A percentile compares a stretch with the other conserved stretches of the same genome.
phyloP scores from a whole-genome alignment of 2,797 vertebrate species.

The Oreortyx pictus region DNA sequence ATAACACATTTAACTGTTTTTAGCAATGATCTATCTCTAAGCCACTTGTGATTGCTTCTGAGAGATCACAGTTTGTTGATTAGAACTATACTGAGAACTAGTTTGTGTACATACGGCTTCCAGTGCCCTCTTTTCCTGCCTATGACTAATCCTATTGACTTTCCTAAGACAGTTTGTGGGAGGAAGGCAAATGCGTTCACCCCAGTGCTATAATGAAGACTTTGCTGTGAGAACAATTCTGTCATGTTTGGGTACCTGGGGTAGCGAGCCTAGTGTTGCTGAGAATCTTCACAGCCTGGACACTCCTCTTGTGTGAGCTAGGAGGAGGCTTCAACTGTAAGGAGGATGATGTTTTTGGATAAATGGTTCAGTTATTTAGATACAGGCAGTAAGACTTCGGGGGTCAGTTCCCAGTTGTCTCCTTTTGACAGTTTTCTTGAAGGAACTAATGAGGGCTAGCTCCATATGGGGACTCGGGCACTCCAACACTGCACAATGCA shows the following conservation, averaged over 20 bases:
- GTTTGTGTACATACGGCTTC: conserved; percentile 25
- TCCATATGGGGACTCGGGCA: background rate
- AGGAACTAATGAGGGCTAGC: background rate
- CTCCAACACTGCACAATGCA: background rate
- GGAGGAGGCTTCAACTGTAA: background rate
- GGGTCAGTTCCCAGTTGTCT: background rate
- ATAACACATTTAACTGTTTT: background rate
- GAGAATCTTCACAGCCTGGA: background rate
- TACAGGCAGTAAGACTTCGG: background rate
- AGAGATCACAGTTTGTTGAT: conserved; percentile 20
- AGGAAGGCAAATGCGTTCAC: conserved; percentile 34
- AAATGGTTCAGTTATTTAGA: background rate
- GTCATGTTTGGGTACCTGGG: background rate
- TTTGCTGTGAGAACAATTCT: background rate
- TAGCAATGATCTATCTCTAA: background rate
- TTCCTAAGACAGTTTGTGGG: conserved; percentile 43
- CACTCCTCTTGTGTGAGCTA: background rate
- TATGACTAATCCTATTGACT: conserved; percentile 56
- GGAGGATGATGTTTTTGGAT: background rate
- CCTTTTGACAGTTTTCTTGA: background rate
- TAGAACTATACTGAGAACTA: conserved; percentile 24
- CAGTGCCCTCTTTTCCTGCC: conserved; percentile 38
- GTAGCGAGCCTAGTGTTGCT: background rate
- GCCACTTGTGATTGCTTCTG: background rate
- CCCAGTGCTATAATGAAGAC: background rate